phyloP scores from a whole-genome alignment of 2,113 vertebrate genomes.

The Hippocampus guttulatus region DNA sequence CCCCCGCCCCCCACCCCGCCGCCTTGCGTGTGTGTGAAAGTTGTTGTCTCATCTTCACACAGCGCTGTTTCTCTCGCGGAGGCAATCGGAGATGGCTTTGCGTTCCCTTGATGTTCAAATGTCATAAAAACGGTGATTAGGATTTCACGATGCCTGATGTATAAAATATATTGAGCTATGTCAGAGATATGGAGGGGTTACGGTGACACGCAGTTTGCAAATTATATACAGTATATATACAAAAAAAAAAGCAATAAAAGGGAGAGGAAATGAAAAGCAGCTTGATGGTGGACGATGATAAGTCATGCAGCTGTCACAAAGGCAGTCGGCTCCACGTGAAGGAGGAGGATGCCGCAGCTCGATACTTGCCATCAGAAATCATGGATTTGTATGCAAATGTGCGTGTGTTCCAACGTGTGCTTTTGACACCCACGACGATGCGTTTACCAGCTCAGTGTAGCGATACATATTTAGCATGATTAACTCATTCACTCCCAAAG shows the following conservation, averaged over 20 bases:
- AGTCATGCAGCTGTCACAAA: constrained; percentile 39
- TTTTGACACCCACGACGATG: background rate
- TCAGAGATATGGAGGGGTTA: constrained; percentile 28
- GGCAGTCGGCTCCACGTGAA: constrained; percentile 47
- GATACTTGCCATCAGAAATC: constrained; percentile 13
- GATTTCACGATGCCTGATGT: background rate
- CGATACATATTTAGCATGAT: background rate
- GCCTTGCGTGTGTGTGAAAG: constrained; percentile 46
- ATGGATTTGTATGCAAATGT: constrained; percentile 15
- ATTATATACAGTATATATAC: constrained; percentile 7
- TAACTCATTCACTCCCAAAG: background rate
- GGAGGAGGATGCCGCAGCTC: background rate
- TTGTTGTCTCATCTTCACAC: constrained; percentile 8
- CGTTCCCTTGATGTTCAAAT: background rate
- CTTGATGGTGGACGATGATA: constrained; percentile 51
- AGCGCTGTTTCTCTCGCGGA: background rate
- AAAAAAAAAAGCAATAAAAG: constrained; percentile 50
- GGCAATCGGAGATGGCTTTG: background rate
- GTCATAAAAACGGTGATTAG: background rate
- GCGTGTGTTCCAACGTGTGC: background rate
- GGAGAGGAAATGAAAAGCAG: constrained; percentile 66
- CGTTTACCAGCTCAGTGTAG: background rate
- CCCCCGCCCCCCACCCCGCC: constrained; percentile 44
- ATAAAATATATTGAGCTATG: background rate
- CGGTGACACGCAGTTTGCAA: constrained; percentile 19